Percentiles rank a stretch among this genome's conserved stretches.
phyloP scores from a whole-genome alignment of 2,888 invertebrate species.

The Cephus pulcher region DNA sequence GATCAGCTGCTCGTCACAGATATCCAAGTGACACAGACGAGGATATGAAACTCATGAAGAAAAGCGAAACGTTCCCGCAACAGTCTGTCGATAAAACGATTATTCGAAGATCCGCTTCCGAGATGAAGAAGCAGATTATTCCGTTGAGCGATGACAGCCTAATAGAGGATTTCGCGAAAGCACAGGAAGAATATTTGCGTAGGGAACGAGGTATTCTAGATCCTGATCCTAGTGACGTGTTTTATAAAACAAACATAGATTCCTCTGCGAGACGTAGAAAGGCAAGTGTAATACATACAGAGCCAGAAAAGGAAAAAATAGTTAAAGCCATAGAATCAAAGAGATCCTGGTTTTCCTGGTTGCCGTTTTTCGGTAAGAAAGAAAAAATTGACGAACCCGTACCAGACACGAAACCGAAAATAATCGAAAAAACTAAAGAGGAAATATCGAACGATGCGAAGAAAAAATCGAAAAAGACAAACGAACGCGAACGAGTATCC shows the following conservation, averaged over 20 bases:
- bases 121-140: constrained; percentile 57
- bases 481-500: constrained; percentile 32
- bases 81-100: background rate
- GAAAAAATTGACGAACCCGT: constrained; percentile 43
- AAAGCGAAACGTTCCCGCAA: constrained; percentile 53
- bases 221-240: constrained; percentile 32
- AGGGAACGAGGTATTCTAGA: constrained; percentile 49
- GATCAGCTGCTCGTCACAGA: constrained; percentile 4
- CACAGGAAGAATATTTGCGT: constrained; percentile 35
- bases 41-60: constrained; percentile 67
- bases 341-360: constrained; percentile 43
- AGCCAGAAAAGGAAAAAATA: constrained; percentile 46
- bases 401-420: background rate
- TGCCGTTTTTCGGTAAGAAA: constrained; percentile 40
- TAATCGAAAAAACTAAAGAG: constrained; percentile 38
- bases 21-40: constrained; percentile 22
- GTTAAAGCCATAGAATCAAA: constrained; percentile 48
- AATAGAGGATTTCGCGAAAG: constrained; percentile 49
- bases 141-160: constrained; percentile 53
- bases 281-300: constrained; percentile 44
- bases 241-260: constrained; percentile 23
- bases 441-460: constrained; percentile 41
- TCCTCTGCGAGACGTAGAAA: constrained; percentile 39
- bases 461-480: constrained; percentile 43
- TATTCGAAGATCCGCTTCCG: constrained; percentile 29